Base-by-base conservation (phyloP, 2,888 invertebrate species). In the Nebria brevicollis region DNA sequence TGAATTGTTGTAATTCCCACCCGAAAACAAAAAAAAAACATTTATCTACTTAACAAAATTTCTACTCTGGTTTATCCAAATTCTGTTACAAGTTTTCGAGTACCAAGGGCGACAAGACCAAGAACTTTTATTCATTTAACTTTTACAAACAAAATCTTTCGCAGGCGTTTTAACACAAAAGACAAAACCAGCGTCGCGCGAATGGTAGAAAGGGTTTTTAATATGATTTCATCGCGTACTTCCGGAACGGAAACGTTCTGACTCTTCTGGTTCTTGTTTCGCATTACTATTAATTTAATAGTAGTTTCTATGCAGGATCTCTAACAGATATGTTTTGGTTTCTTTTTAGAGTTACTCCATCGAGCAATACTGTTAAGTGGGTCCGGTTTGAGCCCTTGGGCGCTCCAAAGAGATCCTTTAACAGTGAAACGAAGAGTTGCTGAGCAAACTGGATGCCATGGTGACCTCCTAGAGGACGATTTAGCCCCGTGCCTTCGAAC, bases 331-430 rank as follows among this genome's bases (percentile, higher is more conserved):
- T 34, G 34, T 34, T 34, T 34, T 34, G 34, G 34, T 34, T 34
- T 34, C 0, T 20, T 92, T 93, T 85, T 92, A 96, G 97, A 96
- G 90, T 92, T 97, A 85, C 93, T 97, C 88, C 95, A 95, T 90
- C 94, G 97, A 85, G 95, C 95, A 85, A 94, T 97, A 86, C 91
- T 97, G 87, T 92, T 97, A 88, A 97, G 97, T 87, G 97, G 97
- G 82, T 97, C 97, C 82, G 96, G 96, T 34, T 91, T 97, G 84
- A 96, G 96, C 86, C 96, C 97, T 64, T 97, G 97, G 97, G 97
- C 97, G 83, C 92, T 97, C 86, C 96, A 96, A 89, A 93, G 94
- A 85, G 96, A 96, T 87, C 96, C 96, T 43, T 91, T 96, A 76
- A 92, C 93, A 86, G 94, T 96, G 86, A 96, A 96, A 90, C 92